Evolutionary conservation across 2,113 vertebrate genomes (phyloP), one percentile per base, ranked within the genome.

Genomic region (Epinephelus lanceolatus): DNA sequence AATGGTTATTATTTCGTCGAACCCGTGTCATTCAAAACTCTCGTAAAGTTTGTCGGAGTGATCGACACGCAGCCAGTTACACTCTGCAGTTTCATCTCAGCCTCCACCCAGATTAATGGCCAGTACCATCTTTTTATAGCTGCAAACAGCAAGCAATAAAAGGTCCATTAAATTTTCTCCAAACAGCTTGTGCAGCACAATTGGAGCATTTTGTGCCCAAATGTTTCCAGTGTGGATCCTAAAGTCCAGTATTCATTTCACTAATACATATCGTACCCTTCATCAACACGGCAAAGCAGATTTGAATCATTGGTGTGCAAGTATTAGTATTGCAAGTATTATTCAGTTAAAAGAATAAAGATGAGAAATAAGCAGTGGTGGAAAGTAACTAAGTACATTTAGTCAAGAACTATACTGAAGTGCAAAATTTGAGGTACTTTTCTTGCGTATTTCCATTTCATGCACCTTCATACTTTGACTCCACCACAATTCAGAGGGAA

Each of bases 61-160:
- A 59, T 73, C 12, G 7, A 27, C 66, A 53, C 13, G 49, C 62
- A 67, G 70, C 17, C 0, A 2, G n/a, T 76, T 11, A 27, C 14
- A 21, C 56, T n/a, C 47, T 63, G n/a, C 56, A 1, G 27, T n/a
- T 77, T 68, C 52, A 67, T 69, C 68, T 87, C 65, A 76, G 66
- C 71, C 66, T 71, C 40, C 52, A 68, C 12, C 42, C 12, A 42
- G 2, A 74, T 45, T 47, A 23, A 61, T 1, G 15, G 21, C 47
- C 30, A 23, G 45, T 3, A 15, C 6, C 33, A 25, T 71, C 52
- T 60, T 30, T 52, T 33, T 53, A 57, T 30, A 15, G 40, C 63
- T 62, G 4, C 3, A 5, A 19, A 65, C n/a, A 12, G 2, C 27
- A 47, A 33, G 69, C 42, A 69, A 51, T 71, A 53, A 80, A 79